Base-by-base conservation (phyloP, 92 coral and sea anemone species). In the Epizoanthus fatuus region DNA sequence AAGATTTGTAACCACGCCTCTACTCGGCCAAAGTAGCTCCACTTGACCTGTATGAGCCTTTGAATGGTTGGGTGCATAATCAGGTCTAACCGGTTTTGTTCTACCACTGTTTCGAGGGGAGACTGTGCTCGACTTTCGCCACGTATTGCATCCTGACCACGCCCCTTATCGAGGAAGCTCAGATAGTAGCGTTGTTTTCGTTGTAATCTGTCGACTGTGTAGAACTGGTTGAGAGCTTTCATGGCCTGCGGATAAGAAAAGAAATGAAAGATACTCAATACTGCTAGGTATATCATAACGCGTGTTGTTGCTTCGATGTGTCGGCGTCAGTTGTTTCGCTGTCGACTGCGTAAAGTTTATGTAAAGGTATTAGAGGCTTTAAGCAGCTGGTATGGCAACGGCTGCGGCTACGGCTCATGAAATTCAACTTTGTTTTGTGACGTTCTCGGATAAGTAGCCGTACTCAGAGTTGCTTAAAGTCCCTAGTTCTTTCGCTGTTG, bases 151-250 rank as follows among this genome's bases (percentile, higher is more conserved):
- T 72, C 76, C 16, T 80, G 81, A 7, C 82, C 76, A 73, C 77
- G 58, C 37, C 85, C 56, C 54, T 74, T 87, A 81, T 94, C 98
- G 45, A 94, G 89, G 42, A 90, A 94, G 55, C 90, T 92, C 47
- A 94, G 85, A 59, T 92, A 94, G 51, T 92, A 91, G 52, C 87
- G 83, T 54, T 94, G 94, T 49, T 94, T 94, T 19, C 90, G 98
- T 64, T 91, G 91, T 13, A 84, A 80, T 83, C 95, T 81, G 87
- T 94, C 94, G 10, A 89, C 90, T 14, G 87, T 88, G 81, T 94
- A 95, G 63, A 94, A 94, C 86, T 94, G 94, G 37, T 94, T 95
- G 76, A 94, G 83, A 11, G 98, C 98, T 75, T 76, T 92, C 74
- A 92, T 80, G 0, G 98, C 98, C 94, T 91, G 69, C 11, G 3